A percentile compares a stretch with the other conserved stretches of the same genome.
These are phyloP conservation scores for Charanyca ferruginea DNA, from an alignment of 2,888 invertebrate genomes.

Conservation along the genomic window DNA sequence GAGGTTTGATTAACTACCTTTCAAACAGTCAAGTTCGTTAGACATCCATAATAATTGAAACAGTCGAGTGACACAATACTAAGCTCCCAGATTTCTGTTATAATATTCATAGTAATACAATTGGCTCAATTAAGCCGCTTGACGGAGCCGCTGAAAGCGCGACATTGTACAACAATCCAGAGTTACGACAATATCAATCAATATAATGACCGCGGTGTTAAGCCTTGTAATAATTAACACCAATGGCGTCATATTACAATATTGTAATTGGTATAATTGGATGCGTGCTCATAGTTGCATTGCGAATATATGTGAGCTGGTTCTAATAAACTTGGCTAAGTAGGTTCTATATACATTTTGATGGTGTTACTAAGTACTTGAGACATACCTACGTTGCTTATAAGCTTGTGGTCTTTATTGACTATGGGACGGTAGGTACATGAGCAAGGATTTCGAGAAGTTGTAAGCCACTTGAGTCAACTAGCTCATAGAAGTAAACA, in stretches of 20 bases:
- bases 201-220: slow-evolving; percentile 33
- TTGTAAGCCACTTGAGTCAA: no score
- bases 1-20: no score
- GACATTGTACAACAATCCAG: slow-evolving; percentile 12
- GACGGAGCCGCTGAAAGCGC: slow-evolving; percentile 2
- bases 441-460: no score
- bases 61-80: neutral
- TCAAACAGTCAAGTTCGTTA: neutral
- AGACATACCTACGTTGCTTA: no score
- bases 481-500: no score
- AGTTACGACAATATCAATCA: slow-evolving; percentile 25
- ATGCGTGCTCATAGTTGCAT: slow-evolving; percentile 4
- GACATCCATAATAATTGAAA: no score
- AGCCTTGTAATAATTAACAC: slow-evolving; percentile 23
- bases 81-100: neutral
- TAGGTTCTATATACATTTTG: no score
- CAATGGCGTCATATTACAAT: neutral
- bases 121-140: neutral
- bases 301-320: no score
- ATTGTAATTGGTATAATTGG: neutral
- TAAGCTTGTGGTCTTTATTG: no score
- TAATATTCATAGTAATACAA: slow-evolving; percentile 6
- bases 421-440: no score
- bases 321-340: no score
- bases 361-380: no score